A percentile compares a stretch with the other conserved stretches of the same genome.
These are phyloP conservation scores for Formicarius rufipectus DNA, from an alignment of 2,113 vertebrate genomes.

Conservation along the genomic window DNA sequence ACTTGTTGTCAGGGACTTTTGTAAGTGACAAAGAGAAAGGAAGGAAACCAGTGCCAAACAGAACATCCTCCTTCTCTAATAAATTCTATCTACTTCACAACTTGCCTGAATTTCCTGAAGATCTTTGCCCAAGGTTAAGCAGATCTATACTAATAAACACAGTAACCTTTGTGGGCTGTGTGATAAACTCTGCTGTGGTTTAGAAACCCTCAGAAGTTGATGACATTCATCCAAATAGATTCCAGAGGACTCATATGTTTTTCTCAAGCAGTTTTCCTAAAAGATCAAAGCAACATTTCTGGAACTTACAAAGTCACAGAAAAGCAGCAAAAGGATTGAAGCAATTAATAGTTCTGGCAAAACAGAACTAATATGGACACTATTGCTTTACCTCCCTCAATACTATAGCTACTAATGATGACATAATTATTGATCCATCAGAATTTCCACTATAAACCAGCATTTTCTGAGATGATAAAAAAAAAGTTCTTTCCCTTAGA, in stretches of 20 bases:
- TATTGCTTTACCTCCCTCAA: background rate
- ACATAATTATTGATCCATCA: background rate
- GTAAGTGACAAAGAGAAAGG: background rate
- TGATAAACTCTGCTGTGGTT: background rate
- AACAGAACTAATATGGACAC: background rate
- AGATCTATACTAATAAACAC: background rate
- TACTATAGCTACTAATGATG: background rate
- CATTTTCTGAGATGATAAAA: background rate
- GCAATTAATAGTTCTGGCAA: background rate
- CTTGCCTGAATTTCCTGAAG: background rate
- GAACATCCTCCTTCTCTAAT: background rate
- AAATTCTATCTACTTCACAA: background rate
- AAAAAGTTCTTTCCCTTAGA: background rate
- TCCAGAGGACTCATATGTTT: background rate
- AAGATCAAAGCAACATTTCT: background rate
- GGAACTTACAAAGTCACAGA: background rate
- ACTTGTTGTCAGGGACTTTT: background rate
- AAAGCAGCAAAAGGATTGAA: conserved; percentile 22
- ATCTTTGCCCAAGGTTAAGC: background rate
- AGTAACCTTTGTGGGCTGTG: background rate
- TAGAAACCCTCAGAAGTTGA: background rate
- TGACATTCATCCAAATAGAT: conserved; percentile 17
- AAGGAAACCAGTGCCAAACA: background rate
- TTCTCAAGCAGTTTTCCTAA: background rate
- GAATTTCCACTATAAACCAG: background rate